Evolutionary conservation across 2,113 vertebrate species (phyloP).

Genomic region (Oncorhynchus clarkii): DNA sequence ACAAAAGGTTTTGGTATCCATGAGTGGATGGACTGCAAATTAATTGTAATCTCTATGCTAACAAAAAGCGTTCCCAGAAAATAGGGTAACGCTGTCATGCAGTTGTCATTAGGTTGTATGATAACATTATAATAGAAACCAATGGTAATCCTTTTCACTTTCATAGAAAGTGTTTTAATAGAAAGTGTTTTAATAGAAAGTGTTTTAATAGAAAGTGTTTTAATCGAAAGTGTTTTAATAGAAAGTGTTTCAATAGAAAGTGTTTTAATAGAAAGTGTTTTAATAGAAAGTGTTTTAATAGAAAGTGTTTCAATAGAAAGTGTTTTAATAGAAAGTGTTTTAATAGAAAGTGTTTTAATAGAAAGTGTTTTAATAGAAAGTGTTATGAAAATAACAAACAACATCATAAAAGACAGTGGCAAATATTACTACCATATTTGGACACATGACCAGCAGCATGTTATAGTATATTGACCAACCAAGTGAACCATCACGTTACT

Average conservation of each 20-base stretch:
- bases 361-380: too few species aligned
- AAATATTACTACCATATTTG: neutral
- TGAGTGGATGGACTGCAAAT: slow-evolving; percentile 75
- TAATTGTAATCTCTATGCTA: slow-evolving; percentile 68
- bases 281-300: neutral
- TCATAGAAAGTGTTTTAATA: neutral
- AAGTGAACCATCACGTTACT: neutral
- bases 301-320: too few species aligned
- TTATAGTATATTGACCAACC: neutral
- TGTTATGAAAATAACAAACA: neutral
- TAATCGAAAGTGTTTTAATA: neutral
- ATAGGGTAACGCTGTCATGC: neutral
- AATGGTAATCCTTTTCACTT: neutral
- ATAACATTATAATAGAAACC: neutral
- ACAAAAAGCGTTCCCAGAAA: slow-evolving; percentile 33
- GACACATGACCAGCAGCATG: neutral
- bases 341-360: too few species aligned
- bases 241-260: neutral
- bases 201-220: neutral
- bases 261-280: too few species aligned
- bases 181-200: neutral
- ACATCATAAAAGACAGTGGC: neutral
- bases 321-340: too few species aligned
- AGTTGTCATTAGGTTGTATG: neutral
- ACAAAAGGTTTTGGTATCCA: slow-evolving; percentile 64